These are phyloP conservation scores for Cryptoleucopteryx plumbea DNA, from an alignment of 2,113 vertebrate species.

Conservation along the genomic window DNA sequence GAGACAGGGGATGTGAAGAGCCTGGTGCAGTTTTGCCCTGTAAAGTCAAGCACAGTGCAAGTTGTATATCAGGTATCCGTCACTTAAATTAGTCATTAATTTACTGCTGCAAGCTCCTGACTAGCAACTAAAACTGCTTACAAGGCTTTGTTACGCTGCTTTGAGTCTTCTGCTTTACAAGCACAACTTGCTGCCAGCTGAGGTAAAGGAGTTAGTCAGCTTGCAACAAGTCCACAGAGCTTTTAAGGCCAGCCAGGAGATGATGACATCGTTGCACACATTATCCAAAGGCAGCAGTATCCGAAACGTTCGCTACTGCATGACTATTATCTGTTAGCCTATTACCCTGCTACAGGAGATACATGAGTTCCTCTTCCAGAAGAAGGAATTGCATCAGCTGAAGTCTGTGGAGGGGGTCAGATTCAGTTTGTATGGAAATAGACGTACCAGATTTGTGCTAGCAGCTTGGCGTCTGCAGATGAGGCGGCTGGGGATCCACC, in stretches of 20 bases:
- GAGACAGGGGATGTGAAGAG: neutral
- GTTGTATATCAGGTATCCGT: neutral
- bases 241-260: neutral
- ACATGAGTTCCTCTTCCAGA: neutral
- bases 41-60: neutral
- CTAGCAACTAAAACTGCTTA: neutral
- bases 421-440: neutral
- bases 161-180: neutral
- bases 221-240: neutral
- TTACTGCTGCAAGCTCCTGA: neutral
- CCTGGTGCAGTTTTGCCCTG: neutral
- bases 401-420: neutral
- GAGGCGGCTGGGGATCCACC: rapidly evolving
- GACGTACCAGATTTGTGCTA: neutral
- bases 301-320: rapidly evolving
- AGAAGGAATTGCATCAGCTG: neutral
- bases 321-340: neutral
- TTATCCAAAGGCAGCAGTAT: neutral
- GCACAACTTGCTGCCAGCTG: neutral
- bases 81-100: neutral
- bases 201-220: neutral
- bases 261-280: rapidly evolving
- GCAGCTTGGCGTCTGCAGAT: neutral
- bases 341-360: neutral
- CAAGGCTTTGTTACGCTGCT: neutral